Base-by-base conservation (phyloP, 1,140 invertebrate genomes). In the Drosophila funebris region DNA sequence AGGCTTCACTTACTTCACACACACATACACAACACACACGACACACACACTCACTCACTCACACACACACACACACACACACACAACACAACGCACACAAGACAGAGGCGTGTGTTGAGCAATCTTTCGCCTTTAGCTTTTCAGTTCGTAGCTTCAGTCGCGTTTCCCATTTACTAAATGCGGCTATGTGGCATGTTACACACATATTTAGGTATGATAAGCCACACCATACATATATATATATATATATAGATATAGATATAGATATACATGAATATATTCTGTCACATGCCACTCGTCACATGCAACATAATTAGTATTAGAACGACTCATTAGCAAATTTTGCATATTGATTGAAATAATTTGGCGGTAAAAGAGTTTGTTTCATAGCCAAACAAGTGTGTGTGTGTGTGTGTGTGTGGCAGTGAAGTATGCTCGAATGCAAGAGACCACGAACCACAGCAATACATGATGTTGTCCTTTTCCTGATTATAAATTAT, bases 111-210 rank as follows among this genome's bases (percentile, higher is more conserved):
- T 16, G 9, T 27, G 48, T 5, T 22, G 43, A 46, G 22, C 37
- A 39, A 37, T 48, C 39, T 37, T 60, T 14, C 11, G 58, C 31
- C 27, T 33, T 18, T 44, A n/a, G 71, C 43, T 76, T 46, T 9
- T 11, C 20, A 37, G 48, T 50, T 66, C 37, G 16, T n/a, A 36
- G n/a, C 33, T 36, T 13, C 2, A 61, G 43, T 58, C 11, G 11
- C 11, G 29, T 14, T 56, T 29, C 14, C 36, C 54, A 52, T 29
- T 31, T 44, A 52, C 44, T 43, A 43, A 9, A 18, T 18, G 37
- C 37, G 37, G 2, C 7, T 41, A 14, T 60, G 58, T 61, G 57
- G 61, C 77, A 76, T 60, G 76, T 66, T 80, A 63, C 60, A 39
- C 4, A 39, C 37, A 36, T 33, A 4, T 22, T 22, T 22, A 2